Evolutionary conservation across 2,113 vertebrate species (phyloP).

Genomic region (Jaculus jaculus): DNA sequence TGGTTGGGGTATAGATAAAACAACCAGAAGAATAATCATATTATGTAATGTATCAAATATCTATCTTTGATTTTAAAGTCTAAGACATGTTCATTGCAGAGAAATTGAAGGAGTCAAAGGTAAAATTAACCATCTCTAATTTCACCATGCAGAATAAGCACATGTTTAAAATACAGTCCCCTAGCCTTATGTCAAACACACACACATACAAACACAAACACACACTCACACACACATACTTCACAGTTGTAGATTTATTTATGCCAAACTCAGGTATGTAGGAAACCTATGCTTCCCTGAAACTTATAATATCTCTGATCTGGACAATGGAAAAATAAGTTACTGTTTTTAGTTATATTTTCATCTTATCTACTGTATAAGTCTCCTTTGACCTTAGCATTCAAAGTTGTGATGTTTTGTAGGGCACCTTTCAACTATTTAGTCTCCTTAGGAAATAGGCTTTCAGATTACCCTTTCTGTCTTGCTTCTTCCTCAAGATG

Average conservation of each 20-base stretch:
- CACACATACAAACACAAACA: neutral
- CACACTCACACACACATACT: neutral
- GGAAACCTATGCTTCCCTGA: neutral
- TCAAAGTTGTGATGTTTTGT: neutral
- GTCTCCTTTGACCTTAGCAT: conserved; percentile 3
- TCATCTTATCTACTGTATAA: neutral
- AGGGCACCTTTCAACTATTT: neutral
- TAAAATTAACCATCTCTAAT: conserved; percentile 17
- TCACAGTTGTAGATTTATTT: conserved; percentile 17
- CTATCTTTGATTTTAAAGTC: conserved; percentile 40
- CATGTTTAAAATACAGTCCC: neutral
- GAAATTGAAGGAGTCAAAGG: conserved; percentile 16
- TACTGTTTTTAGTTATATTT: neutral
- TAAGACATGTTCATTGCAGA: neutral
- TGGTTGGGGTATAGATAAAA: neutral
- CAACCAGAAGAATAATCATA: neutral
- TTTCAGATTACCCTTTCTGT: neutral
- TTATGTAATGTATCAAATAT: conserved; percentile 6
- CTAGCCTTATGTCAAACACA: neutral
- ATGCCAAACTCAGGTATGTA: neutral
- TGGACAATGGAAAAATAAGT: neutral
- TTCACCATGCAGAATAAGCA: neutral
- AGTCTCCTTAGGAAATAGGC: neutral
- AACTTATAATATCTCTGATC: conserved; percentile 35
- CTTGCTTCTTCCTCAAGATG: neutral